Evolutionary conservation across 2,797 vertebrate genomes (phyloP).

Genomic region (Anas flavirostris): DNA sequence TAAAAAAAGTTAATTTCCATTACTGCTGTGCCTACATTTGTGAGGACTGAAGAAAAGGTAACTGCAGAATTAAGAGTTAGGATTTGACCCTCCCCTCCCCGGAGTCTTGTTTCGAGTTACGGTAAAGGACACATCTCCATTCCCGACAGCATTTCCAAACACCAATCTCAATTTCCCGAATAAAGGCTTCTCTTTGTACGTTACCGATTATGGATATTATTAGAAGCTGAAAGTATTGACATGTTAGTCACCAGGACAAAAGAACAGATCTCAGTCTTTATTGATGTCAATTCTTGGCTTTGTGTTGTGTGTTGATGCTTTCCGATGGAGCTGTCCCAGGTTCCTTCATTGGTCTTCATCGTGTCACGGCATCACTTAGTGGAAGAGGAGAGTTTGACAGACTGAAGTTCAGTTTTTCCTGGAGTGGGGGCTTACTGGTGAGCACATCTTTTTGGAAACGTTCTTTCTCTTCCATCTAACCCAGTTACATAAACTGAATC

Average conservation of each 20-base stretch:
- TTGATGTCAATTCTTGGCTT: conserved; percentile 75
- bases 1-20: conserved; percentile 89
- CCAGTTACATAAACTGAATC: conserved; percentile 97
- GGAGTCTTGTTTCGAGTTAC: conserved; percentile 66
- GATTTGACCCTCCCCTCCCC: conserved; percentile 73
- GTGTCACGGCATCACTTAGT: conserved; percentile 75
- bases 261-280: conserved; percentile 69
- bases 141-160: conserved; percentile 73
- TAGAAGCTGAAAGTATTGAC: conserved; percentile 82
- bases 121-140: conserved; percentile 67
- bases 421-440: conserved; percentile 85
- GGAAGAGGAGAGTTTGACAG: conserved; percentile 81
- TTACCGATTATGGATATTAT: conserved; percentile 81
- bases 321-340: conserved; percentile 59
- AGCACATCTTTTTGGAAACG: conserved; percentile 85
- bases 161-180: conserved; percentile 67
- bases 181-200: conserved; percentile 65
- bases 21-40: conserved; percentile 85
- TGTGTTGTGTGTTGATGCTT: conserved; percentile 40
- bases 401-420: conserved; percentile 85
- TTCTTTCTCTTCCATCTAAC: conserved; percentile 83
- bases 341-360: conserved; percentile 76
- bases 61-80: conserved; percentile 83
- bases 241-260: conserved; percentile 78
- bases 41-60: conserved; percentile 84